A percentile compares a stretch with the other conserved stretches of the same genome.
phyloP scores from a whole-genome alignment of 1,140 invertebrate species.

The Drosophila parvula region DNA sequence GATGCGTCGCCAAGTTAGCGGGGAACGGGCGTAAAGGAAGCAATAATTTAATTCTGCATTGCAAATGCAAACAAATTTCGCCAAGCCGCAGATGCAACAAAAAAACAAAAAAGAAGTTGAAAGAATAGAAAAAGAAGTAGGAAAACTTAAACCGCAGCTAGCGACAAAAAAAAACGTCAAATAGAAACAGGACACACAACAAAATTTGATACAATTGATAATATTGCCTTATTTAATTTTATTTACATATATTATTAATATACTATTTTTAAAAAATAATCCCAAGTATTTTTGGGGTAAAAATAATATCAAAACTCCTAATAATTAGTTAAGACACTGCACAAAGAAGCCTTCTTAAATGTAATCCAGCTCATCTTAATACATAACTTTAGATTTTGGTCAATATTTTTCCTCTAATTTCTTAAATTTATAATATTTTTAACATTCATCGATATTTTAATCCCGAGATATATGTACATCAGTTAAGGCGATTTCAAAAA shows the following conservation, averaged over 20 bases:
- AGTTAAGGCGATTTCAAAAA: neutral
- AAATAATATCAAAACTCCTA: neutral
- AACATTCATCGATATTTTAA: too few species aligned
- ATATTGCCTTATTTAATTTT: neutral
- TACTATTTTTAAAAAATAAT: neutral
- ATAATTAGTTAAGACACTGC: neutral
- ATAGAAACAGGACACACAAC: conserved; percentile 25
- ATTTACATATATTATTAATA: neutral
- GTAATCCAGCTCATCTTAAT: neutral
- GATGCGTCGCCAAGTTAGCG: conserved; percentile 46
- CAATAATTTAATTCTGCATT: conserved; percentile 82
- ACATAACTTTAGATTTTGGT: neutral
- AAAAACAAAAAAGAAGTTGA: neutral
- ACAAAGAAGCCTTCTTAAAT: neutral
- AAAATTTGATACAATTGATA: neutral
- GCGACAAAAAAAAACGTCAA: conserved; percentile 65
- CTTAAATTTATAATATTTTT: too few species aligned
- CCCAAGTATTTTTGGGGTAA: neutral
- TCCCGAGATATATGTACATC: neutral
- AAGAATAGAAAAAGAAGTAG: conserved; percentile 18
- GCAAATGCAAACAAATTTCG: conserved; percentile 80
- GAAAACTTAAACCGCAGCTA: conserved; percentile 72
- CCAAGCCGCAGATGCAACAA: conserved; percentile 66
- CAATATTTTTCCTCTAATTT: too few species aligned
- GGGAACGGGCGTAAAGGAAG: conserved; percentile 55